Evolutionary conservation across 1,140 invertebrate genomes (phyloP).

Genomic region (Acromyrmex echinatior): DNA sequence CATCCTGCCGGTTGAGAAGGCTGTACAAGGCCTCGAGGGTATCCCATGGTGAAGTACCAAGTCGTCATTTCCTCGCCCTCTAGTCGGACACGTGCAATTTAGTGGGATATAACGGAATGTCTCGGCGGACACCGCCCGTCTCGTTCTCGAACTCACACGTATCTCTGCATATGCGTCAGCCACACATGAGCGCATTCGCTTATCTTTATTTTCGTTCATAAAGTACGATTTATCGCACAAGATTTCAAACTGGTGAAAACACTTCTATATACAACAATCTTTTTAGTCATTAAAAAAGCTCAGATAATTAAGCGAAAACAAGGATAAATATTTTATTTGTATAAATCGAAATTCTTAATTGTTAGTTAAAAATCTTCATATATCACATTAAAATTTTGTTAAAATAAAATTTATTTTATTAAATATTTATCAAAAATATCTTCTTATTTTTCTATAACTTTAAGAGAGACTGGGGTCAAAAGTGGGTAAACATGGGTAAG

Average conservation of each 20-base stretch:
- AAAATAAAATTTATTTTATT: not conserved
- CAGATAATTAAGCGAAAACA: not conserved
- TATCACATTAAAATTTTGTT: not conserved
- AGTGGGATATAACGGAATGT: constrained; percentile 71
- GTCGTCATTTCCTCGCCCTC: constrained; percentile 73
- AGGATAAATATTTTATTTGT: not conserved
- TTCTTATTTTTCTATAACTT: not conserved
- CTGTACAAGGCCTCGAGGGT: constrained; percentile 60
- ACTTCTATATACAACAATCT: not conserved
- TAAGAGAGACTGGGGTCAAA: too few species aligned
- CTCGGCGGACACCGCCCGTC: constrained; percentile 47
- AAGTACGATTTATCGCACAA: not conserved
- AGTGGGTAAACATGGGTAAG: too few species aligned
- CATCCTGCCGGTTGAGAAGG: constrained; percentile 67
- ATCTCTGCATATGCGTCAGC: constrained; percentile 41
- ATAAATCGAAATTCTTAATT: not conserved
- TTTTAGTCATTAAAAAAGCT: not conserved
- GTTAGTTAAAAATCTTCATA: not conserved
- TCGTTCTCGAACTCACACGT: constrained; percentile 49
- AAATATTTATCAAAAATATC: not conserved
- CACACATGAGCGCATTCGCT: constrained; percentile 17
- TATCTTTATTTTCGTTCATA: not conserved
- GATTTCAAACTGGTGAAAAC: not conserved
- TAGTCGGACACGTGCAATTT: constrained; percentile 70
- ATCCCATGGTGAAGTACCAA: constrained; percentile 66